Conservation (phyloP, 37 sponge, comb jelly and placozoan genomes). For the Dysidea cf. avara region DNA sequence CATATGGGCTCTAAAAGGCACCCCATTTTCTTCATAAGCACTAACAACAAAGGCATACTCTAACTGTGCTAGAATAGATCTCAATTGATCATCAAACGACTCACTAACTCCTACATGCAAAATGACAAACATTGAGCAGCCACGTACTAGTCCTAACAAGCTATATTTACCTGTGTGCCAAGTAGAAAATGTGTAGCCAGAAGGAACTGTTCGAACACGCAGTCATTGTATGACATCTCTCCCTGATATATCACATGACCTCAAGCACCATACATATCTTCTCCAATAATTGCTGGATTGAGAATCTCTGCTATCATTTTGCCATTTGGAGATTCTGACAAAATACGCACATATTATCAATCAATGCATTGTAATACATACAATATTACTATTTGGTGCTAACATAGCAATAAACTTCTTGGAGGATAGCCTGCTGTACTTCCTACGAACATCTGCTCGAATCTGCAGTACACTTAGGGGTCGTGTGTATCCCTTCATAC, state of each 20-base stretch:
- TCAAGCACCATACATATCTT: conserved; percentile 14
- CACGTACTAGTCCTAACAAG: too few species aligned
- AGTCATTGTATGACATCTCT: conserved; percentile 7
- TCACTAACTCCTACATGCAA: too few species aligned
- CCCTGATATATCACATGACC: not conserved
- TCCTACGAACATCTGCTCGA: not conserved
- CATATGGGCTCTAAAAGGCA: conserved; percentile 19
- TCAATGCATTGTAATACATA: not conserved
- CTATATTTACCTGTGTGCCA: conserved; percentile 12
- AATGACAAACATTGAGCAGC: too few species aligned
- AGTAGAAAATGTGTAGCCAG: conserved; percentile 20
- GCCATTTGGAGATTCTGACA: conserved; percentile 6
- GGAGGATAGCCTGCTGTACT: not conserved
- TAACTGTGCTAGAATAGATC: conserved; percentile 34
- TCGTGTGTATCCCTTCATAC: conserved; percentile 25
- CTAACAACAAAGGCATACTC: conserved; percentile 14
- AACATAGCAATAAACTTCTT: not conserved
- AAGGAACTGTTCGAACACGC: conserved; percentile 27
- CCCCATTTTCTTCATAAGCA: conserved; percentile 18
- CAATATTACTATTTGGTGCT: not conserved
- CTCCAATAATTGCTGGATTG: conserved; percentile 12
- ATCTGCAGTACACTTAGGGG: conserved; percentile 20
- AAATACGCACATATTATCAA: not conserved
- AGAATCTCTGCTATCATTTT: not conserved
- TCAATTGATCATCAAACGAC: conserved; percentile 1